These are phyloP conservation scores for Drosophila melanosoma DNA, from an alignment of 2,888 invertebrate species.

Conservation along the genomic window DNA sequence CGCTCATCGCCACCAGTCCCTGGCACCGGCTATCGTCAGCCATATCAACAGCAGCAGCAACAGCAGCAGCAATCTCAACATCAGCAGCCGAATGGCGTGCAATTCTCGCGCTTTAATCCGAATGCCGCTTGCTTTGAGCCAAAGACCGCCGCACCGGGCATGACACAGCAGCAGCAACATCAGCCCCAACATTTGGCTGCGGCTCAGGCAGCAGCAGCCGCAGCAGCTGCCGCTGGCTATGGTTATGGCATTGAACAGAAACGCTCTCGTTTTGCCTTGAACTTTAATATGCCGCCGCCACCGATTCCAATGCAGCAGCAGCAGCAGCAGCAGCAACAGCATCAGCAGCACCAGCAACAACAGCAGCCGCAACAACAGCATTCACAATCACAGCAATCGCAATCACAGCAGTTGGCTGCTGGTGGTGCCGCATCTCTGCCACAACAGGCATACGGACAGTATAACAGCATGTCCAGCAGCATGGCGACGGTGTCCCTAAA, in stretches of 20 bases:
- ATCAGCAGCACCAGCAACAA: slow-evolving; percentile 48
- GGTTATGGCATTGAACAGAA: slow-evolving; percentile 70
- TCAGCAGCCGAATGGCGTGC: slow-evolving; percentile 46
- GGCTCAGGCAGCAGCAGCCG: slow-evolving; percentile 56
- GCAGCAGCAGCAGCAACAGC: slow-evolving; percentile 58
- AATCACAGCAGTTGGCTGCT: slow-evolving; percentile 49
- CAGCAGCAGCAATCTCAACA: slow-evolving; percentile 43
- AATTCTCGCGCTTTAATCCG: slow-evolving; percentile 74
- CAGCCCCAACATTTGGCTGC: slow-evolving; percentile 54
- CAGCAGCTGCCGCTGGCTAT: slow-evolving; percentile 51
- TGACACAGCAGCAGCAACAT: slow-evolving; percentile 45
- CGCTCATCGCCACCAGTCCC: slow-evolving; percentile 61
- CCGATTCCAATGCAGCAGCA: slow-evolving; percentile 61
- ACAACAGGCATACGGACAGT: slow-evolving; percentile 63
- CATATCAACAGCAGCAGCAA: slow-evolving; percentile 46
- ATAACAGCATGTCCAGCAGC: slow-evolving; percentile 67
- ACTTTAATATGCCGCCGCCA: slow-evolving; percentile 71
- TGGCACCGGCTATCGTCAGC: slow-evolving; percentile 61
- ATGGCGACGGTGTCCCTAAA: slow-evolving; percentile 67
- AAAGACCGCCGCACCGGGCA: slow-evolving; percentile 53
- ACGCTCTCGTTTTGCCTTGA: slow-evolving; percentile 70
- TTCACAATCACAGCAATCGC: slow-evolving; percentile 31
- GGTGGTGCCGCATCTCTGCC: slow-evolving; percentile 43
- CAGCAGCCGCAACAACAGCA: slow-evolving; percentile 54
- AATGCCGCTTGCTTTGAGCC: slow-evolving; percentile 74